These are phyloP conservation scores for Parnassius mnemosyne DNA, from an alignment of 2,888 invertebrate species.

Conservation along the genomic window DNA sequence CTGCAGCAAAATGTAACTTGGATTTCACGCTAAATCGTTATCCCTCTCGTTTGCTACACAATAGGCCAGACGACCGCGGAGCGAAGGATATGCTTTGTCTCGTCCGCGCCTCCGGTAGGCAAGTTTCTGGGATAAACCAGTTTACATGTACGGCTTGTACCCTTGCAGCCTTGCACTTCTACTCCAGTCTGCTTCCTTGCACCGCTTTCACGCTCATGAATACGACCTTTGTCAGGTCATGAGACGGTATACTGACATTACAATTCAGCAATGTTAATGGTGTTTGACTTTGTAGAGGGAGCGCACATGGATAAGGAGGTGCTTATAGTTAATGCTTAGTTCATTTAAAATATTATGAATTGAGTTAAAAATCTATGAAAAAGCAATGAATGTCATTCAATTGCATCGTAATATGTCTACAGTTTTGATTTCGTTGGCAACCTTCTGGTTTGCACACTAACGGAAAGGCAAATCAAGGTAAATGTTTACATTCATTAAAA, in stretches of 20 bases:
- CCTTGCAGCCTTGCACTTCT: slow-evolving; percentile 26
- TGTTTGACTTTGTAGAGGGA: slow-evolving; percentile 2
- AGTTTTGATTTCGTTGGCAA: slow-evolving; percentile 46
- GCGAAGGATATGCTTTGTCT: slow-evolving; percentile 63
- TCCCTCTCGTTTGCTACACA: slow-evolving; percentile 43
- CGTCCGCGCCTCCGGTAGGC: slow-evolving; percentile 32
- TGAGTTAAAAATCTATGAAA: slow-evolving; percentile 35
- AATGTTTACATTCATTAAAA: not conserved
- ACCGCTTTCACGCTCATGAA: slow-evolving; percentile 49
- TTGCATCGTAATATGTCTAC: slow-evolving; percentile 33
- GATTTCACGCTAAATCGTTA: slow-evolving; percentile 15
- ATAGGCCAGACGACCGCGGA: slow-evolving; percentile 53
- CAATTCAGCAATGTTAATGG: slow-evolving; percentile 2
- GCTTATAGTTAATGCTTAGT: not conserved
- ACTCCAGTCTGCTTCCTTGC: slow-evolving; percentile 39
- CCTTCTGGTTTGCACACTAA: slow-evolving; percentile 22
- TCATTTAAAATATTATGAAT: slow-evolving; percentile 3
- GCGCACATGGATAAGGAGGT: not conserved
- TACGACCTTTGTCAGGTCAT: slow-evolving; percentile 40
- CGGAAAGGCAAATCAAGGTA: slow-evolving; percentile 4
- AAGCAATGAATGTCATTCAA: slow-evolving; percentile 43
- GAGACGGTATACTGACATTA: slow-evolving; percentile 10
- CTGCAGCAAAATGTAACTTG: too few relatives aligned
- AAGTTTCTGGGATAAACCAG: slow-evolving; percentile 53
- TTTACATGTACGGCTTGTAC: slow-evolving; percentile 62